Percentiles rank a stretch among this genome's conserved stretches.
Conservation (phyloP, 1,140 invertebrate genomes). For the Saccostrea cuccullata region DNA sequence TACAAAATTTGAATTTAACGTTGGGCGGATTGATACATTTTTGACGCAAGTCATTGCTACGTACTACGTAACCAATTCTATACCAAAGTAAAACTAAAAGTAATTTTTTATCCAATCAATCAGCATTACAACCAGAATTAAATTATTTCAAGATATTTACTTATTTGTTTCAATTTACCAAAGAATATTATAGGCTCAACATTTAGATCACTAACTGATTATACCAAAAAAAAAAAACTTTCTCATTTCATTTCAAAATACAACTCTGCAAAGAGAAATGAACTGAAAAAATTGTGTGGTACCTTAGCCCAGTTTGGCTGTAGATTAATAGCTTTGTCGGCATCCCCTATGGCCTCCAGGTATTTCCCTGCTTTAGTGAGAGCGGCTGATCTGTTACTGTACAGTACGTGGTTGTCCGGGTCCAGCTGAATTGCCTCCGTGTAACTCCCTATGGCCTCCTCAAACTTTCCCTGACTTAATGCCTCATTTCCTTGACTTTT, state of each 20-base stretch:
- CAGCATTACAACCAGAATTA: too few species aligned
- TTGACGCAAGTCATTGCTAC: too few species aligned
- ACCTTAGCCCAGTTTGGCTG: slow-evolving; percentile 90
- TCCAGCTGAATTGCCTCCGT: slow-evolving; percentile 89
- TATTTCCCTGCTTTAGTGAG: slow-evolving; percentile 88
- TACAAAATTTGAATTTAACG: too few species aligned
- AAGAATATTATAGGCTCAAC: not conserved
- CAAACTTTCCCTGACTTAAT: slow-evolving; percentile 86
- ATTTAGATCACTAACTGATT: too few species aligned
- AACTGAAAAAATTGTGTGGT: not conserved
- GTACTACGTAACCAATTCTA: too few species aligned
- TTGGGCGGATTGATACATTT: too few species aligned
- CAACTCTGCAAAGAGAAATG: too few species aligned
- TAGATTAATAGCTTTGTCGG: slow-evolving; percentile 87
- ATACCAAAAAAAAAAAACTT: not conserved
- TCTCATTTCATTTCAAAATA: too few species aligned
- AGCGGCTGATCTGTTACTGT: slow-evolving; percentile 92
- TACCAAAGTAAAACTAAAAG: too few species aligned
- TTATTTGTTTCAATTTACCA: too few species aligned
- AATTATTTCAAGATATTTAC: too few species aligned
- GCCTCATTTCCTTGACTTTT: slow-evolving; percentile 88
- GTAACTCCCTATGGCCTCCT: slow-evolving; percentile 88
- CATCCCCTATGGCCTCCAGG: slow-evolving; percentile 88
- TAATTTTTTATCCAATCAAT: too few species aligned
- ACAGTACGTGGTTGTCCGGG: slow-evolving; percentile 90